Evolutionary conservation across 2,888 invertebrate species (phyloP), one percentile per base, ranked within the genome.

Genomic region (Agrotis puta): DNA sequence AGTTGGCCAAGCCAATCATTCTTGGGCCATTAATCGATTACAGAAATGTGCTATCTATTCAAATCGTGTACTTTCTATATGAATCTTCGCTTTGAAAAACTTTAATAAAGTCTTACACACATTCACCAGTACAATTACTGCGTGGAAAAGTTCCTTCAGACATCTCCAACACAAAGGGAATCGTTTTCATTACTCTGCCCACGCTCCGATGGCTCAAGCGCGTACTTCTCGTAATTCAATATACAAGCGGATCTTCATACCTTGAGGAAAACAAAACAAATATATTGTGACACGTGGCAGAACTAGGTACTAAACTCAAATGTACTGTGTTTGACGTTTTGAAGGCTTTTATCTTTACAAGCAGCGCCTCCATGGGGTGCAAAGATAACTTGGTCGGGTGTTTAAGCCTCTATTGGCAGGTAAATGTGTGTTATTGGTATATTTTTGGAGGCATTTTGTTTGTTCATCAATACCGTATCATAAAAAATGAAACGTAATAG

Each of bases 171-270:
- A 79, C 62, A 82, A 73, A 70, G 64, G 63, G 58, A 72, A 82
- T 75, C 64, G 59, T 77, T 82, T 82, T 65, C 58, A 84, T 75
- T 72, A 74, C 48, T 71, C 47, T 58, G 51, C 54, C 39, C 27
- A 56, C 67, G 70, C 72, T 70, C 51, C 69, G 58, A 43, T 65
- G 70, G 51, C 47, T 68, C 24, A 22, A 33, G 63, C 22, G 76
- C 27, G 43, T 63, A 75, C 64, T 76, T 20, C 50, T 18, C 39
- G 59, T 64, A 66, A 81, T 70, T 70, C 63, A 76, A 76, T 78
- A 76, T 66, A 22, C 59, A 56, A 53, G 27, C 33, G 24, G 59
- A 51, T 75, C 57, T 65, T 65, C 50, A 56, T 62, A 48, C 39
- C 47, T 45, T 58, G 16, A 48, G 20, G 57, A 27, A 63, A 54